These are phyloP conservation scores for Megaceryle alcyon DNA, from an alignment of 2,797 vertebrate species.

Conservation along the genomic window DNA sequence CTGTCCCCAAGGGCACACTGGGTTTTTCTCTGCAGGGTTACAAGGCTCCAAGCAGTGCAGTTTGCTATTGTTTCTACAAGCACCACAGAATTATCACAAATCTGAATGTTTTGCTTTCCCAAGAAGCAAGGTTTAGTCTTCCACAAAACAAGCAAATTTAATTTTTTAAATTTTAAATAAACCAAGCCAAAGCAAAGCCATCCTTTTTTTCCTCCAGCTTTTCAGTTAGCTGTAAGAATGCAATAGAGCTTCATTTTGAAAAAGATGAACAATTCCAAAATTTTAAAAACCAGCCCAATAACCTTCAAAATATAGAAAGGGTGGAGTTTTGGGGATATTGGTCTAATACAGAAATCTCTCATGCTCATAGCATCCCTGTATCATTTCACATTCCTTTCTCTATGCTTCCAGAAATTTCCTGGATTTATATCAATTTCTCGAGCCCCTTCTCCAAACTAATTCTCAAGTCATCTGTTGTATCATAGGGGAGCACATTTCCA, in stretches of 20 bases:
- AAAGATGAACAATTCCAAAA: not conserved
- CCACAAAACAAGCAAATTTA: not conserved
- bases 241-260: not conserved
- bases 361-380: not conserved
- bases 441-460: not conserved
- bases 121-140: not conserved
- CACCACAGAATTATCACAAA: not conserved
- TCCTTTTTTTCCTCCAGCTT: not conserved
- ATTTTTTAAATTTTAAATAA: not conserved
- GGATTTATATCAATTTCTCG: not conserved
- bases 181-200: not conserved
- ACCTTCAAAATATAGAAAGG: not conserved
- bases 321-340: not conserved
- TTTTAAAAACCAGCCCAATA: not conserved
- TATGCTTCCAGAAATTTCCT: not conserved
- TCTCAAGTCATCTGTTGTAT: not conserved
- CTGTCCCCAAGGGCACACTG: not conserved
- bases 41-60: not conserved
- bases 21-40: not conserved
- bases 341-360: not conserved
- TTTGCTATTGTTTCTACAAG: not conserved
- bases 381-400: not conserved
- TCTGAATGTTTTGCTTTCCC: not conserved
- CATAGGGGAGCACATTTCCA: not conserved
- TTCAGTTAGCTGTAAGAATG: not conserved